Percentiles rank a stretch among this genome's conserved stretches.
phyloP scores from a whole-genome alignment of 2,888 invertebrate genomes.

The Caenorhabditis imperialis region DNA sequence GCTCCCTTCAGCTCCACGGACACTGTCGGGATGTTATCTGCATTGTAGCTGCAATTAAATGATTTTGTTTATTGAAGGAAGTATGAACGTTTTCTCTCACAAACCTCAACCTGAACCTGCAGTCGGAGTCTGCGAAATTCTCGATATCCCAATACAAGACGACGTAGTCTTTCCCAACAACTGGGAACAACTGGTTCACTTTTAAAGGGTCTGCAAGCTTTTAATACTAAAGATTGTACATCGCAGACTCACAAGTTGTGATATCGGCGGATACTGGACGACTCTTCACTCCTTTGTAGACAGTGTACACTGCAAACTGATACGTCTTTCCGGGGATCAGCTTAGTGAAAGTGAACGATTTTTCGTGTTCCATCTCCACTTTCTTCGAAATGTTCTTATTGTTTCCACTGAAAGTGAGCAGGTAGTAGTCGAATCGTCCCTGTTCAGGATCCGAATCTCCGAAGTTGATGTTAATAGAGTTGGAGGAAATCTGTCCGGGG shows the following conservation, averaged over 20 bases:
- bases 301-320: constrained; percentile 72
- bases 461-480: constrained; percentile 76
- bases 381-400: constrained; percentile 75
- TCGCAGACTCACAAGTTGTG: constrained; percentile 69
- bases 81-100: too few relatives aligned
- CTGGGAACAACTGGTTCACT: constrained; percentile 72
- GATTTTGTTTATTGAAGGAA: too few relatives aligned
- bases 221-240: neutral
- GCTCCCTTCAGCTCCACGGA: constrained; percentile 71
- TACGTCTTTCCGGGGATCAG: constrained; percentile 77
- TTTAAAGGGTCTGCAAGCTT: constrained; percentile 74
- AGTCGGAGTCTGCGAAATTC: constrained; percentile 76
- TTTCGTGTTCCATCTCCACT: constrained; percentile 69
- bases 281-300: constrained; percentile 72
- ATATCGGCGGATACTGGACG: constrained; percentile 72
- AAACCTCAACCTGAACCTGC: constrained; percentile 72
- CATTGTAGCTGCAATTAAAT: constrained; percentile 56
- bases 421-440: constrained; percentile 72
- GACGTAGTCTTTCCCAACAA: constrained; percentile 75
- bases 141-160: constrained; percentile 76
- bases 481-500: constrained; percentile 76
- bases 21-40: constrained; percentile 58
- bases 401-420: constrained; percentile 72
- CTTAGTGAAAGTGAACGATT: constrained; percentile 77
- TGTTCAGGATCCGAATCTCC: constrained; percentile 76